Evolutionary conservation across 1,140 invertebrate genomes (phyloP), one percentile per base, ranked within the genome.

Genomic region (Magallana gigas): DNA sequence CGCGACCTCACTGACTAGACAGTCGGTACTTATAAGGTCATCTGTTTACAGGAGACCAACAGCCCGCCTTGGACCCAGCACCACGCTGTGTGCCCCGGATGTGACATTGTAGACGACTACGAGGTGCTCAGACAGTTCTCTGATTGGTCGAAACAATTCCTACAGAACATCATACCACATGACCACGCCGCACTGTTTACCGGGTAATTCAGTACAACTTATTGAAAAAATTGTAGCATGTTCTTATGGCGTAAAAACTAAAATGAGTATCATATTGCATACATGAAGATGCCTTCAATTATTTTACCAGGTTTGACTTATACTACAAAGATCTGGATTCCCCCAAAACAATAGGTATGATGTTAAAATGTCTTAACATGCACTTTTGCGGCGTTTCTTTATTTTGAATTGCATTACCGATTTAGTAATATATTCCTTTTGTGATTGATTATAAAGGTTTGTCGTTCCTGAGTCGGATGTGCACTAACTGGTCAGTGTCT

Each of bases 401-500:
- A 48, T 4, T 48, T 48, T 2, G 5, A 48, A 48, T 48, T 2
- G 36, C 36, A 48, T 48, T 48, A 4, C 36, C 36, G 36, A 5
- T 48, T 4, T 48, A 48, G 36, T 48, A 48, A 0, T 48, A 48
- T 48, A 48, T 48, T 48, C 5, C 11, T 64, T 16, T 81, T 36
- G 80, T 5, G 8, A n/a, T 57, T 57, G n/a, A 16, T 83, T 83
- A 11, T 83, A 0, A n/a, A 88, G 87, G 87, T n/a, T 48, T 88
- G 23, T 84, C 87, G 0, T 88, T 84, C 60, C 29, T 88, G 57
- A 84, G 83, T 12, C 84, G 56, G n/a, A 88, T 88, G 87, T 88
- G 87, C 60, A 57, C 68, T 9, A 88, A 88, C 18, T 84, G 83
- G 56, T 88, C 87, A 12, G 87, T 88, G 1, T 84, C 87, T 3